Conservation (phyloP, 2,888 invertebrate genomes). For the Lasiommata megera region DNA sequence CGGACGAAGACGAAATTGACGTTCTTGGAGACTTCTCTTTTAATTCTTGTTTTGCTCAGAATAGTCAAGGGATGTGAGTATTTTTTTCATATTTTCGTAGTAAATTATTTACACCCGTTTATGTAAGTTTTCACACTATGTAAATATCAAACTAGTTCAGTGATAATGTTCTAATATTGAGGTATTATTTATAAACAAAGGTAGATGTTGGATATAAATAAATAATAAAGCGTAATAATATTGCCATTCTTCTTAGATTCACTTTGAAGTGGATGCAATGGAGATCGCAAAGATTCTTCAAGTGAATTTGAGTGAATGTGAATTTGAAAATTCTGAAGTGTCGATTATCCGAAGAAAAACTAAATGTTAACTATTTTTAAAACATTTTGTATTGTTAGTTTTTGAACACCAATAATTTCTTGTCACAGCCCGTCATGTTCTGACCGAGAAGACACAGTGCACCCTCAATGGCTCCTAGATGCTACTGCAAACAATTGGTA, state of each 20-base stretch:
- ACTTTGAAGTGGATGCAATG: too few species aligned
- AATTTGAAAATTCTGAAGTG: too few species aligned
- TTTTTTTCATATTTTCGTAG: too few species aligned
- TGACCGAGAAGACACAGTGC: constrained; percentile 83
- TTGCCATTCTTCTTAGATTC: too few species aligned
- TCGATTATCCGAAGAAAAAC: too few species aligned
- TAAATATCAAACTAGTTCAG: too few species aligned
- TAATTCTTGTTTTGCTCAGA: constrained; percentile 83
- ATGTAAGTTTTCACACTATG: background rate
- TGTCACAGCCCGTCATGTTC: constrained; percentile 62
- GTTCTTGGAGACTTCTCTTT: constrained; percentile 86
- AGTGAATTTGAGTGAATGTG: background rate
- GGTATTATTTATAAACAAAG: constrained; percentile 1
- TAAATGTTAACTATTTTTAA: too few species aligned
- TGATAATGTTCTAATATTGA: background rate
- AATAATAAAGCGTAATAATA: background rate
- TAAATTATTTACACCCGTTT: background rate
- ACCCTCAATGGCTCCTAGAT: constrained; percentile 84
- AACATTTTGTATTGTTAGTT: background rate
- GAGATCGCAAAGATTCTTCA: too few species aligned
- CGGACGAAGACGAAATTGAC: constrained; percentile 88
- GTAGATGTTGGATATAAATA: background rate
- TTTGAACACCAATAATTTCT: background rate
- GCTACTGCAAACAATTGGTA: constrained; percentile 84
- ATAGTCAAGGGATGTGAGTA: constrained; percentile 83